These are phyloP conservation scores for Percopsis omiscomaycus DNA, from an alignment of 2,797 vertebrate genomes.

Conservation along the genomic window DNA sequence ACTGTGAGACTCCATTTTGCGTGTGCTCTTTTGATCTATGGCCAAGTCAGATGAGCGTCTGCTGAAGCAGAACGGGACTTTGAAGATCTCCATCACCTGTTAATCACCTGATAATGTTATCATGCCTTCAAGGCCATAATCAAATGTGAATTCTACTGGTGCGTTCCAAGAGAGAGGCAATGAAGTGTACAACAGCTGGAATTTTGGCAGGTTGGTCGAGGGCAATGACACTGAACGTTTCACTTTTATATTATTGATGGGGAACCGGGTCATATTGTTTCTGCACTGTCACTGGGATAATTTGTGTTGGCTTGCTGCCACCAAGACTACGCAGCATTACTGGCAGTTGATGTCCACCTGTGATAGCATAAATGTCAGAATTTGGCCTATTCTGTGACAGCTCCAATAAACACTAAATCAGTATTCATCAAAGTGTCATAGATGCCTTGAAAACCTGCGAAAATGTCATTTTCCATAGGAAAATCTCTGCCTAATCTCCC, in stretches of 20 bases:
- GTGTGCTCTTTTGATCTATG: slow-evolving; percentile 71
- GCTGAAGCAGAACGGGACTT: slow-evolving; percentile 68
- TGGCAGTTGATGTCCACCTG: neutral
- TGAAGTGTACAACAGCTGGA: slow-evolving; percentile 48
- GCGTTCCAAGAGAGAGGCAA: slow-evolving; percentile 50
- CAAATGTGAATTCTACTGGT: slow-evolving; percentile 66
- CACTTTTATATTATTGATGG: no score
- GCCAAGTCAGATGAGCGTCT: slow-evolving; percentile 61
- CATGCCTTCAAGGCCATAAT: slow-evolving; percentile 73
- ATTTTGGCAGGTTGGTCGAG: slow-evolving; percentile 40
- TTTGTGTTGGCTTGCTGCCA: no score
- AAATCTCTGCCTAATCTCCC: no score
- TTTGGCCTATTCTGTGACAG: neutral
- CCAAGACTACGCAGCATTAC: no score
- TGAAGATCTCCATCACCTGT: slow-evolving; percentile 78
- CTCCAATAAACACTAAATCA: slow-evolving; percentile 30
- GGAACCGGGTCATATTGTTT: no score
- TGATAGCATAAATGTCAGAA: neutral
- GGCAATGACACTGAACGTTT: no score
- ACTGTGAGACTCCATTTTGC: slow-evolving; percentile 48
- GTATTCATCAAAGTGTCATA: slow-evolving; percentile 34
- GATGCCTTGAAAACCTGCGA: slow-evolving; percentile 12
- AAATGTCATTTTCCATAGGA: no score
- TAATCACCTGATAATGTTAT: slow-evolving; percentile 72
- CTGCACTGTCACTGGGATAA: no score